Evolutionary conservation across 64 coral and sea anemone species (phyloP).

Genomic region (Acropora tenuis): DNA sequence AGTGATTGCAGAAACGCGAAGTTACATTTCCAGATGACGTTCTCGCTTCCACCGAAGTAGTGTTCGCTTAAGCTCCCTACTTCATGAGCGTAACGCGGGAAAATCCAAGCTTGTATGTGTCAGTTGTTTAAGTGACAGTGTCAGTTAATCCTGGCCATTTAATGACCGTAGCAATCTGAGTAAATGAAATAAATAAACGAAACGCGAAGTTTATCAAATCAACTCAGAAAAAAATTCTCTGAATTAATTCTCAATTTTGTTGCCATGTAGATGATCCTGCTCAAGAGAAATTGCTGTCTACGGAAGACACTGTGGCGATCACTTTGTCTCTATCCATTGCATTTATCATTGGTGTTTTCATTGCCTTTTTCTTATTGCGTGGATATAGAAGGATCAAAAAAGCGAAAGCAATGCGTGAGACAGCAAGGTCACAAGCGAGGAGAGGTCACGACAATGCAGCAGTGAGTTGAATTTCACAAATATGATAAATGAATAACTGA

Average conservation of each 20-base stretch:
- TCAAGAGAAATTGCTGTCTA: neutral
- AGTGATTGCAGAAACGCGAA: no score
- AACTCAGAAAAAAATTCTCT: neutral
- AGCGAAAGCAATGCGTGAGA: neutral
- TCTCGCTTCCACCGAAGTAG: no score
- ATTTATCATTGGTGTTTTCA: neutral
- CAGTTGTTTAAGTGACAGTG: no score
- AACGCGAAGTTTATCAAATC: no score
- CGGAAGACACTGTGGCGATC: constrained; percentile 2
- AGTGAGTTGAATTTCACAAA: neutral
- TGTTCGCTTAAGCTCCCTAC: no score
- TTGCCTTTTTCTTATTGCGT: constrained; percentile 21
- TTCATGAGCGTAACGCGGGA: no score
- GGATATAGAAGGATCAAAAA: constrained; percentile 22
- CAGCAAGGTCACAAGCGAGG: neutral
- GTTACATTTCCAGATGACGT: no score
- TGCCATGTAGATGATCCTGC: constrained; percentile 1
- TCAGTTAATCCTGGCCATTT: no score
- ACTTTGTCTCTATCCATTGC: neutral
- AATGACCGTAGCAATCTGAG: no score
- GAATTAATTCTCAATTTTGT: neutral
- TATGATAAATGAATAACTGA: no score
- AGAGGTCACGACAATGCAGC: neutral
- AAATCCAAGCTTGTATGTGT: no score
- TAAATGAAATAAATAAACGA: no score